Conservation (phyloP, 2,888 invertebrate species). For the Agrochola lota region DNA sequence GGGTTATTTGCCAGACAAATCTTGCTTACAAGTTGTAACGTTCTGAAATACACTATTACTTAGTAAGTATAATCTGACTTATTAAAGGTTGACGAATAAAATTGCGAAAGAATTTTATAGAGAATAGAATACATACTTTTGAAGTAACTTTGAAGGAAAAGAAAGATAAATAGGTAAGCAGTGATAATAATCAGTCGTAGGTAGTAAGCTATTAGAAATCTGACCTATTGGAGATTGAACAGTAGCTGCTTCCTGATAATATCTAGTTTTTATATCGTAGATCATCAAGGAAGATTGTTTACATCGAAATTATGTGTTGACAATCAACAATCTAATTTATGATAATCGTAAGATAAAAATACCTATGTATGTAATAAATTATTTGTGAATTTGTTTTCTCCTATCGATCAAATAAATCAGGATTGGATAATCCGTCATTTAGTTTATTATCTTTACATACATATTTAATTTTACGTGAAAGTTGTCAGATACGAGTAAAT, state of each 20-base stretch:
- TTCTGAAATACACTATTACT: not conserved
- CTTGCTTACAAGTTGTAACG: not conserved
- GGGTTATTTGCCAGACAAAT: too few species aligned
- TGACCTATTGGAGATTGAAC: slow-evolving; percentile 3
- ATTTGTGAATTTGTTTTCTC: slow-evolving; percentile 37
- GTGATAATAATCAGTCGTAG: not conserved
- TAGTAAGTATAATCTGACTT: not conserved
- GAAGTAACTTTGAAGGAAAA: not conserved
- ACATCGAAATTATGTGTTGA: slow-evolving; percentile 15
- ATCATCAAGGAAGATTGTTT: slow-evolving; percentile 6
- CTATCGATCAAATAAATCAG: slow-evolving; percentile 20
- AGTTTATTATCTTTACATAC: slow-evolving; percentile 19
- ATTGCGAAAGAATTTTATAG: not conserved
- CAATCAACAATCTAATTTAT: slow-evolving; percentile 45
- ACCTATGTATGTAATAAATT: not conserved
- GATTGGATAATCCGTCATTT: slow-evolving; percentile 41
- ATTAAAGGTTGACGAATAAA: not conserved
- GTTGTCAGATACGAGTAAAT: slow-evolving; percentile 17
- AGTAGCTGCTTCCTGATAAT: slow-evolving; percentile 9
- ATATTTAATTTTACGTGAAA: slow-evolving; percentile 40
- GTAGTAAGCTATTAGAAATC: slow-evolving; percentile 17
- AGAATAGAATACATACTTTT: not conserved
- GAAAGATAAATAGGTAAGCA: not conserved
- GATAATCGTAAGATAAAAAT: not conserved
- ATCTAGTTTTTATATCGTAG: not conserved